Conservation (phyloP, 2,797 vertebrate species). For the Sebastes matsubarae region DNA sequence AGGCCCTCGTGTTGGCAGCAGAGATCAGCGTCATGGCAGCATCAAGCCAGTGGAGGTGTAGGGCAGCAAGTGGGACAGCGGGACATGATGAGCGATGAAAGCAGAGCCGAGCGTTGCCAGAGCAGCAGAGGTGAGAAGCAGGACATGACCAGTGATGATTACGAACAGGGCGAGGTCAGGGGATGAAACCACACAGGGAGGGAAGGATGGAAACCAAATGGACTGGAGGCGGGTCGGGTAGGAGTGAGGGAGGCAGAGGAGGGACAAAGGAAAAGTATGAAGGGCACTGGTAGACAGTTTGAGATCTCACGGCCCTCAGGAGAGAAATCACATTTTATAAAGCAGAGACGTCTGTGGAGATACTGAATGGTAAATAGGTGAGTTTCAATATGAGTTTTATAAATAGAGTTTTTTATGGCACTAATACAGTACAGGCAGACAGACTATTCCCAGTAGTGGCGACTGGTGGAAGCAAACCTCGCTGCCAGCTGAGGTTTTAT, state of each 20-base stretch:
- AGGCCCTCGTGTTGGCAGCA: slow-evolving; percentile 49
- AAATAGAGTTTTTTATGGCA: slow-evolving; percentile 54
- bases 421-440: slow-evolving; percentile 38
- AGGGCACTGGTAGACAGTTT: slow-evolving; percentile 44
- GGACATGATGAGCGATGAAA: slow-evolving; percentile 58
- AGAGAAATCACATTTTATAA: slow-evolving; percentile 51
- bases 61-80: slow-evolving; percentile 50
- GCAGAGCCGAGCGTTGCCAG: slow-evolving; percentile 36
- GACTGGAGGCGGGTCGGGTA: slow-evolving; percentile 19
- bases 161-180: slow-evolving; percentile 44
- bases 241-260: neutral
- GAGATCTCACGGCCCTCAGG: slow-evolving; percentile 34
- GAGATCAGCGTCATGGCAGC: slow-evolving; percentile 39
- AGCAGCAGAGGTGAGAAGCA: slow-evolving; percentile 61
- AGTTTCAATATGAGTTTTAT: slow-evolving; percentile 56
- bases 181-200: slow-evolving; percentile 40
- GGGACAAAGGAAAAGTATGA: slow-evolving; percentile 19
- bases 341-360: slow-evolving; percentile 17
- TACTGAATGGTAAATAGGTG: slow-evolving; percentile 54
- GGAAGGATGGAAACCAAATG: slow-evolving; percentile 28
- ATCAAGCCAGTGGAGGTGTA: slow-evolving; percentile 47
- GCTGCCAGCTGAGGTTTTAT: slow-evolving; percentile 32
- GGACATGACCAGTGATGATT: slow-evolving; percentile 59
- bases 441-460: slow-evolving; percentile 44
- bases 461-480: slow-evolving; percentile 30